phyloP scores from a whole-genome alignment of 2,113 vertebrate genomes.

The Phyllopteryx taeniolatus region DNA sequence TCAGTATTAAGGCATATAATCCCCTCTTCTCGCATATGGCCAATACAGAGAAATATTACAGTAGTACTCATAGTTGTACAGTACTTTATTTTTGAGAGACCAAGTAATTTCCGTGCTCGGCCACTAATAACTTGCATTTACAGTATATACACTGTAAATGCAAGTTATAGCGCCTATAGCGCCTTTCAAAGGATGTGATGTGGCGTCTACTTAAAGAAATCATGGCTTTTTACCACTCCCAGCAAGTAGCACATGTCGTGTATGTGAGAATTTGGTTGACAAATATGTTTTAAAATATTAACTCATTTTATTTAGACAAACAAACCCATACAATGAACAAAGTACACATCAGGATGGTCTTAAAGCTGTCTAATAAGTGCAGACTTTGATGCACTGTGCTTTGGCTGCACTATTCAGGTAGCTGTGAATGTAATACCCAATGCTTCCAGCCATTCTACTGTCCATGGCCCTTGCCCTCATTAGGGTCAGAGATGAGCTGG shows the following conservation, averaged over 20 bases:
- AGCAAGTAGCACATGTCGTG: neutral
- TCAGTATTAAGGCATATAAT: constrained; percentile 52
- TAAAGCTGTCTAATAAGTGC: too few relatives aligned
- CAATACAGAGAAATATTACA: neutral
- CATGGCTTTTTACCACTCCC: neutral
- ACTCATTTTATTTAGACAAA: neutral
- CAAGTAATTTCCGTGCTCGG: neutral
- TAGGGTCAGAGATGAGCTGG: too few relatives aligned
- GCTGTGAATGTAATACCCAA: too few relatives aligned
- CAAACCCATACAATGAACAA: too few relatives aligned
- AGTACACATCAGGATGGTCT: too few relatives aligned
- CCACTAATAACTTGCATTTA: neutral
- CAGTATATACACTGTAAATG: neutral
- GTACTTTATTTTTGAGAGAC: neutral
- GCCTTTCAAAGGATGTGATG: neutral
- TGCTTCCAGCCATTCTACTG: too few relatives aligned
- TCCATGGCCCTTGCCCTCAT: too few relatives aligned
- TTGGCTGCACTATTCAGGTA: too few relatives aligned
- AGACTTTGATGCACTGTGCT: too few relatives aligned
- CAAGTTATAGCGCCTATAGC: neutral
- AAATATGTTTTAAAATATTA: neutral
- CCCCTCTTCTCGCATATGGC: constrained; percentile 1
- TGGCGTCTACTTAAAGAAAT: neutral
- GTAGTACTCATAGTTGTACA: neutral
- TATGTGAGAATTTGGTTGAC: neutral